Evolutionary conservation across 2,797 vertebrate genomes (phyloP).

Genomic region (Phataginus tricuspis): DNA sequence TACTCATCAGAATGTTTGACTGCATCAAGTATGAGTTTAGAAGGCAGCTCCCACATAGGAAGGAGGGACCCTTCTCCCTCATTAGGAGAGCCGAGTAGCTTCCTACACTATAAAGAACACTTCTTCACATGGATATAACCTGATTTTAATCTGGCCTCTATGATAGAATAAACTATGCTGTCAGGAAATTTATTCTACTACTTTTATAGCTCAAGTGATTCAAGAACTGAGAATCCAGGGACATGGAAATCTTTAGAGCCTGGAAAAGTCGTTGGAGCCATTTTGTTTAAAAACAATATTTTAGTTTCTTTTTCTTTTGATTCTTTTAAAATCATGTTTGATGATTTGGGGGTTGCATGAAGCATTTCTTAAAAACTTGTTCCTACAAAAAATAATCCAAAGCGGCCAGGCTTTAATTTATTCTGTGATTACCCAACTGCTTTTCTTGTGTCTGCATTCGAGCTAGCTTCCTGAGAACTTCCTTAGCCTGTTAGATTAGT

Average conservation of each 20-base stretch:
- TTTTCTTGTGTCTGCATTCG: slow-evolving; percentile 20
- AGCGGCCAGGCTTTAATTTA: slow-evolving; percentile 48
- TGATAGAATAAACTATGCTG: slow-evolving; percentile 7
- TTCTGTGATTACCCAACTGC: background rate
- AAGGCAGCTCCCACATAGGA: background rate
- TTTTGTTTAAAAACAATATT: slow-evolving; percentile 46
- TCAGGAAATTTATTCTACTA: slow-evolving; percentile 35
- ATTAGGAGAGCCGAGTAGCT: background rate
- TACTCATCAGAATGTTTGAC: background rate
- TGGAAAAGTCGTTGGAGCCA: slow-evolving; percentile 1
- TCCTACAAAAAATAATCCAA: slow-evolving; percentile 33
- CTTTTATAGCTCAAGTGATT: slow-evolving; percentile 23
- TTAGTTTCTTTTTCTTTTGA: slow-evolving; percentile 22
- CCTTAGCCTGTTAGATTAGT: slow-evolving; percentile 32
- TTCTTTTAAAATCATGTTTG: slow-evolving; percentile 29
- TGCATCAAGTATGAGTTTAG: background rate
- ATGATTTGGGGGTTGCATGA: slow-evolving; percentile 26
- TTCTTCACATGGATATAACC: background rate
- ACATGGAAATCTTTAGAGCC: background rate
- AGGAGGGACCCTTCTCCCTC: background rate
- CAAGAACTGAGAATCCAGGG: background rate
- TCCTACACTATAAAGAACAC: background rate
- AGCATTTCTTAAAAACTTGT: background rate
- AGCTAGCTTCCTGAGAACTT: background rate
- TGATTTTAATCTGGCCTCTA: slow-evolving; percentile 14